phyloP scores from a whole-genome alignment of 2,888 invertebrate genomes.

The Epiblema foenella region DNA sequence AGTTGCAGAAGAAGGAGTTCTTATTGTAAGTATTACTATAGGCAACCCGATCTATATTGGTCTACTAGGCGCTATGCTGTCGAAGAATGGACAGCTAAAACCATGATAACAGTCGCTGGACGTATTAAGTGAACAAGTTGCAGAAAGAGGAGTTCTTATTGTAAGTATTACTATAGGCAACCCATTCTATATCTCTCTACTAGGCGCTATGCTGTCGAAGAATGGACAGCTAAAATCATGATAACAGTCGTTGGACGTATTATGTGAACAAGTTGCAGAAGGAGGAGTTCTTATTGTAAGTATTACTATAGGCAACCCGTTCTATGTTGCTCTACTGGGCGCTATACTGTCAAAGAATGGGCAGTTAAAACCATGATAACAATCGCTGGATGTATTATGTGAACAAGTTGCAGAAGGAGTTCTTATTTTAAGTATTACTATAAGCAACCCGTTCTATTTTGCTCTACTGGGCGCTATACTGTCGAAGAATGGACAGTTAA shows the following conservation, averaged over 20 bases:
- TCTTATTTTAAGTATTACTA: too few relatives aligned
- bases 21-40: too few relatives aligned
- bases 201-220: slow-evolving; percentile 87
- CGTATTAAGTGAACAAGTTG: too few relatives aligned
- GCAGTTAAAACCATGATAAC: too few relatives aligned
- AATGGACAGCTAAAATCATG: slow-evolving; percentile 82
- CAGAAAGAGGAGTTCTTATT: too few relatives aligned
- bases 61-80: too few relatives aligned
- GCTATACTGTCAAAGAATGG: slow-evolving; percentile 86
- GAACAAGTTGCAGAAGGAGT: slow-evolving; percentile 58
- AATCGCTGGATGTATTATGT: slow-evolving; percentile 83
- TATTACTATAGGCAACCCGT: slow-evolving; percentile 59
- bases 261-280: slow-evolving; percentile 84
- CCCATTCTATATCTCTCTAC: slow-evolving; percentile 88
- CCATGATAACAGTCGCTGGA: too few relatives aligned
- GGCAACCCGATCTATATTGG: too few relatives aligned
- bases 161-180: slow-evolving; percentile 74
- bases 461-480: too few relatives aligned
- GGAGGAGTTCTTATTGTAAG: slow-evolving; percentile 80
- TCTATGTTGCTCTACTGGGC: slow-evolving; percentile 87
- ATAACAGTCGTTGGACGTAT: slow-evolving; percentile 84
- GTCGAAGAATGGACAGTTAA: too few relatives aligned
- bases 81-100: too few relatives aligned
- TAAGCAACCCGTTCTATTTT: too few relatives aligned
- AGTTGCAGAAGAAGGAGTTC: slow-evolving; percentile 55